Evolutionary conservation across 2,888 invertebrate species (phyloP).

Genomic region (Melanostoma mellinum): DNA sequence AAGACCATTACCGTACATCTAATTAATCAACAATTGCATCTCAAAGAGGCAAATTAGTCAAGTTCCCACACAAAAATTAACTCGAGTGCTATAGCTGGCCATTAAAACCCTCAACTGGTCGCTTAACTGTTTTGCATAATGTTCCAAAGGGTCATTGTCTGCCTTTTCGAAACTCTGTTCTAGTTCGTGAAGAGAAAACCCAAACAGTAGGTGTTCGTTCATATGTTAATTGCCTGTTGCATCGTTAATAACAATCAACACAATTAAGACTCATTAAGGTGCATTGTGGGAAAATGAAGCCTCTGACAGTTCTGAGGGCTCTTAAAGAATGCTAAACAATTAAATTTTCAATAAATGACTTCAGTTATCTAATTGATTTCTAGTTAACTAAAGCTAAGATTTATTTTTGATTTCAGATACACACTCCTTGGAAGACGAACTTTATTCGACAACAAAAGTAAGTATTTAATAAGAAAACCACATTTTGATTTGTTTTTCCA

Average conservation of each 20-base stretch:
- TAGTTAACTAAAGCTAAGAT: neutral
- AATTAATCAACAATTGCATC: too few species aligned
- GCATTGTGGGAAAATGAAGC: constrained; percentile 4
- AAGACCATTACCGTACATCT: too few species aligned
- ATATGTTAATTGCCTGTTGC: constrained; percentile 24
- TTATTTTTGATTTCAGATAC: constrained; percentile 35
- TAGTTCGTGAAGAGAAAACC: constrained; percentile 1
- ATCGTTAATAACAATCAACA: constrained; percentile 40
- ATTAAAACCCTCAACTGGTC: constrained; percentile 21
- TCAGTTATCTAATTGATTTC: constrained; percentile 3
- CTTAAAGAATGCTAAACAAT: constrained; percentile 6
- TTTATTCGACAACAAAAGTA: constrained; percentile 32
- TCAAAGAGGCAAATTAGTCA: neutral
- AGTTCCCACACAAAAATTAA: neutral
- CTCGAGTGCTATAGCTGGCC: neutral
- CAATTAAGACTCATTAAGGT: constrained; percentile 32
- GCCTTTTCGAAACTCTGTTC: neutral
- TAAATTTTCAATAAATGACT: neutral
- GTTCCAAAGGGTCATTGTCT: neutral
- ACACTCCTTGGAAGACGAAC: constrained; percentile 17
- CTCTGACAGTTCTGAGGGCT: neutral
- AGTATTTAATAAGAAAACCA: constrained; percentile 25
- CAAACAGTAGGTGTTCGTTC: constrained; percentile 27
- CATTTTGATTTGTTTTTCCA: too few species aligned
- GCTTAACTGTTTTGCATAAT: constrained; percentile 24